These are phyloP conservation scores for Formicarius rufipectus DNA, from an alignment of 2,113 vertebrate genomes.

Conservation along the genomic window DNA sequence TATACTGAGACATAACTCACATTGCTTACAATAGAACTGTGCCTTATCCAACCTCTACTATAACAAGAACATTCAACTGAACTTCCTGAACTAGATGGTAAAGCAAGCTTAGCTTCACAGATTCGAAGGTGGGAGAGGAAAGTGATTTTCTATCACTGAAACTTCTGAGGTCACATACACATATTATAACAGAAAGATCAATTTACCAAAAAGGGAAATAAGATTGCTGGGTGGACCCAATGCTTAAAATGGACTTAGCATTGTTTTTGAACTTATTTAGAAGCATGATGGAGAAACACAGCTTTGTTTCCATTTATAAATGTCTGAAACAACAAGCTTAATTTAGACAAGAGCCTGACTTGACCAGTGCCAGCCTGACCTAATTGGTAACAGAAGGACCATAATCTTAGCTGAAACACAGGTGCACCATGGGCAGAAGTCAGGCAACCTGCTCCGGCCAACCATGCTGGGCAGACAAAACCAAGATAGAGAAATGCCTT, in stretches of 20 bases:
- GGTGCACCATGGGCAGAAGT: neutral
- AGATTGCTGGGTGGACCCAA: slow-evolving; percentile 68
- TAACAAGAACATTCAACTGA: neutral
- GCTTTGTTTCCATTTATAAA: slow-evolving; percentile 60
- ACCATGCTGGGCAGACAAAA: neutral
- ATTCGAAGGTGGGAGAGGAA: slow-evolving; percentile 19
- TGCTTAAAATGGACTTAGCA: slow-evolving; percentile 64
- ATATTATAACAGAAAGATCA: slow-evolving; percentile 8
- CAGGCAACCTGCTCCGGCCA: neutral
- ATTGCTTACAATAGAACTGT: fast-evolving
- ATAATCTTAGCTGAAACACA: neutral
- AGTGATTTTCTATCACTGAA: slow-evolving; percentile 20
- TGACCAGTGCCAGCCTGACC: slow-evolving; percentile 33
- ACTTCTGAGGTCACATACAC: neutral
- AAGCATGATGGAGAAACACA: slow-evolving; percentile 12
- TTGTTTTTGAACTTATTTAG: slow-evolving; percentile 68
- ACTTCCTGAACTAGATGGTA: neutral
- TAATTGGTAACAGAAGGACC: slow-evolving; percentile 46
- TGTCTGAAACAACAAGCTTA: slow-evolving; percentile 24
- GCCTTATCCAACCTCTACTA: neutral
- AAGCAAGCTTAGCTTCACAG: neutral
- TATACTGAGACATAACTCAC: neutral
- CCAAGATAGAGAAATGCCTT: neutral
- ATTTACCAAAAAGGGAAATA: slow-evolving; percentile 51
- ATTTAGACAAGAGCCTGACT: slow-evolving; percentile 37